Evolutionary conservation across 2,113 vertebrate genomes (phyloP).

Genomic region (Pan paniscus): DNA sequence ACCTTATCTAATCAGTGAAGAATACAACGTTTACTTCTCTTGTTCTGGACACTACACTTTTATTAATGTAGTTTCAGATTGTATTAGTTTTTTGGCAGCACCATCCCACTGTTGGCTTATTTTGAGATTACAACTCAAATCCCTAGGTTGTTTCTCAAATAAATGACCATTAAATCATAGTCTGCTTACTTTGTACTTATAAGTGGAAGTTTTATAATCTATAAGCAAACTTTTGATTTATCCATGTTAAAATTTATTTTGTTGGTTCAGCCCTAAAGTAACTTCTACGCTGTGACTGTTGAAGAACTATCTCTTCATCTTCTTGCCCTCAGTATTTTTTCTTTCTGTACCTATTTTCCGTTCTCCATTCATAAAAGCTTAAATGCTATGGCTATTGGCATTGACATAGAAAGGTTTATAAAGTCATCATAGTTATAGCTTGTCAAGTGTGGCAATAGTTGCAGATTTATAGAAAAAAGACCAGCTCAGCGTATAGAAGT

Average conservation of each 20-base stretch:
- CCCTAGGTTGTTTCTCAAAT: neutral
- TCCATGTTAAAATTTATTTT: neutral
- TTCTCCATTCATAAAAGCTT: neutral
- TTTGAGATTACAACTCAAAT: conserved; percentile 38
- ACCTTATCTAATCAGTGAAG: neutral
- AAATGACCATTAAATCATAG: neutral
- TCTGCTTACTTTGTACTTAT: neutral
- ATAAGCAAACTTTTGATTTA: conserved; percentile 26
- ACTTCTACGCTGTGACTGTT: neutral
- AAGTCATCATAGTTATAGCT: neutral
- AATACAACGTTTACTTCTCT: neutral
- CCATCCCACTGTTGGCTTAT: neutral
- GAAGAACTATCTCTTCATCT: neutral
- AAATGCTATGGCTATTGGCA: neutral
- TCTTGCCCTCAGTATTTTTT: neutral
- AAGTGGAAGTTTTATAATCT: neutral
- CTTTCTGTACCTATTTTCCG: neutral
- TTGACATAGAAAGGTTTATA: neutral
- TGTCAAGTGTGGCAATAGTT: neutral
- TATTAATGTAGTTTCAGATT: neutral
- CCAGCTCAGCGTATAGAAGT: neutral
- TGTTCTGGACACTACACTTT: neutral
- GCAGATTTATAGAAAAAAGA: neutral
- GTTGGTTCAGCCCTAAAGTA: neutral
- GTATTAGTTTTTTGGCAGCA: neutral